A percentile compares a stretch with the other conserved stretches of the same genome.
Evolutionary conservation across 2,797 vertebrate genomes (phyloP).

Genomic region (Protosalanx chinensis): DNA sequence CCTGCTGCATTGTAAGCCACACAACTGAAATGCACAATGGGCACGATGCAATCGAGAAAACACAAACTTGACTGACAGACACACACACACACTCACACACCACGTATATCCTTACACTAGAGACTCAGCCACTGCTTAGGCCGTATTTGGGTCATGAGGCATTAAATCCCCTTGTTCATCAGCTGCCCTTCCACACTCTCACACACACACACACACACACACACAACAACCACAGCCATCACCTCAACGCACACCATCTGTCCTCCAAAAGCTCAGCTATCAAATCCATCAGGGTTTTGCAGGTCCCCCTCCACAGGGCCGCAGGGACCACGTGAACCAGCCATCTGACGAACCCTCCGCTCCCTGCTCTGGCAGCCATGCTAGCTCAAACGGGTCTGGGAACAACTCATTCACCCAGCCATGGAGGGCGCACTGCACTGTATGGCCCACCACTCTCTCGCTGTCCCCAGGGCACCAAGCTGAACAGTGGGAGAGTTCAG

Average conservation of each 20-base stretch:
- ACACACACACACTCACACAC: constrained; percentile 12
- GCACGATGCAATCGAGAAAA: not conserved
- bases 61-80: not conserved
- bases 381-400: not conserved
- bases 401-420: not conserved
- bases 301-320: constrained; percentile 54
- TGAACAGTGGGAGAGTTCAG: not conserved
- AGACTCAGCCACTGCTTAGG: constrained; percentile 44
- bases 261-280: constrained; percentile 63
- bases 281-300: constrained; percentile 63
- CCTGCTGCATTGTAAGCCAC: not conserved
- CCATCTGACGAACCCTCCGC: constrained; percentile 46
- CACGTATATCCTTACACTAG: constrained; percentile 2
- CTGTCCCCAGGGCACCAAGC: not conserved
- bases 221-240: constrained; percentile 35
- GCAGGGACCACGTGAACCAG: constrained; percentile 49
- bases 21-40: not conserved
- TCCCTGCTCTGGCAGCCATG: not conserved
- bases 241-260: constrained; percentile 70
- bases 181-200: constrained; percentile 3
- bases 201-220: constrained; percentile 21
- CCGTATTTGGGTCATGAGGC: constrained; percentile 65
- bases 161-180: constrained; percentile 67
- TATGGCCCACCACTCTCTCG: not conserved
- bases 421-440: not conserved